These are phyloP conservation scores for Cyprinodon variegatus DNA, from an alignment of 2,113 vertebrate genomes.

Conservation along the genomic window DNA sequence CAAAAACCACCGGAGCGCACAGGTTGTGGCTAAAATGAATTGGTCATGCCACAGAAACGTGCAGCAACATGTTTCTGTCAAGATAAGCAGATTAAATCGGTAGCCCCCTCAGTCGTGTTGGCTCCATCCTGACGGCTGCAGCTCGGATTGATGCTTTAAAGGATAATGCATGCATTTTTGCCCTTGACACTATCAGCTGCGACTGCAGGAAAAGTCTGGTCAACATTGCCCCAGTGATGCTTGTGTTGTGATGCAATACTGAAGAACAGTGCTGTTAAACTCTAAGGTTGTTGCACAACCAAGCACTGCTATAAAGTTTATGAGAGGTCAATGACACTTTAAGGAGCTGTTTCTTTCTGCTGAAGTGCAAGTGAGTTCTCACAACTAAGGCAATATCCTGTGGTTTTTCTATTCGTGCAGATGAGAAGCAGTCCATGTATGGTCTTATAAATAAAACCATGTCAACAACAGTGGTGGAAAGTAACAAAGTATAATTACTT, in stretches of 20 bases:
- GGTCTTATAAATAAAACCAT: no score
- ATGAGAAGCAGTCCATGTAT: no score
- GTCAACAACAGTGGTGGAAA: no score
- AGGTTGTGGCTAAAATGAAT: neutral
- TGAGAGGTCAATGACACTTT: neutral
- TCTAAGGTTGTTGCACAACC: slow-evolving; percentile 1
- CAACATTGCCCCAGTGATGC: slow-evolving; percentile 26
- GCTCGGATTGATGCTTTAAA: slow-evolving; percentile 52
- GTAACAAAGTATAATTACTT: no score
- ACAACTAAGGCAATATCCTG: neutral
- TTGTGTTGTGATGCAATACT: slow-evolving; percentile 4
- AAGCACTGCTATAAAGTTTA: neutral
- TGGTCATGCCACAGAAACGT: neutral
- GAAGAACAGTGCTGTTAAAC: neutral
- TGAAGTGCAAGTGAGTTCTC: neutral
- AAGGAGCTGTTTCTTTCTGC: neutral
- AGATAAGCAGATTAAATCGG: neutral
- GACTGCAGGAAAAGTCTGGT: slow-evolving; percentile 23
- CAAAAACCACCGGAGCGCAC: neutral
- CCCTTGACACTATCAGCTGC: slow-evolving; percentile 54
- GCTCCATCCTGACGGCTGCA: slow-evolving; percentile 6
- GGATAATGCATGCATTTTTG: slow-evolving; percentile 58
- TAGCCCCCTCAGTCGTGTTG: slow-evolving; percentile 1
- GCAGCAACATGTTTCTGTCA: neutral
- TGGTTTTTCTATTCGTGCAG: no score